These are phyloP conservation scores for Trichonephila clavipes DNA, from an alignment of 1,140 invertebrate species.

Conservation along the genomic window DNA sequence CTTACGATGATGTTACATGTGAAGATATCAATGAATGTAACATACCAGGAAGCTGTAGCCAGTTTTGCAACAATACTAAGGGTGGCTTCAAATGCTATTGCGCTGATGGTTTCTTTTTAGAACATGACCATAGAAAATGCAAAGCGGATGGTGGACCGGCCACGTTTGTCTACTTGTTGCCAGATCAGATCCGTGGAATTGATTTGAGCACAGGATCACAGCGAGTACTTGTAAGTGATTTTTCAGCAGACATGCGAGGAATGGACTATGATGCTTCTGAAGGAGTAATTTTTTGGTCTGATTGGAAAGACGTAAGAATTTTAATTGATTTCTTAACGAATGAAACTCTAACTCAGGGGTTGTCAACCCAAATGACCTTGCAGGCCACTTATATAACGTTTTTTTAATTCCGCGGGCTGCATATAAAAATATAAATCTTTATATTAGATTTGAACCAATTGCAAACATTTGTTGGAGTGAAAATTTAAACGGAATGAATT, in stretches of 20 bases:
- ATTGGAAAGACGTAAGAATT: conserved; percentile 69
- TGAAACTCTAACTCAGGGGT: too few relatives aligned
- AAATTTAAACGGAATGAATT: too few relatives aligned
- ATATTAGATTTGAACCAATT: too few relatives aligned
- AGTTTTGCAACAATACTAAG: conserved; percentile 93
- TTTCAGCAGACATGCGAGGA: conserved; percentile 52
- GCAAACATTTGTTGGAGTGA: too few relatives aligned
- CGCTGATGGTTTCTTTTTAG: conserved; percentile 90
- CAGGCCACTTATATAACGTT: too few relatives aligned
- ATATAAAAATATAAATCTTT: too few relatives aligned
- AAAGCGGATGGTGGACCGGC: conserved; percentile 84
- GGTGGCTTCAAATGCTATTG: conserved; percentile 96
- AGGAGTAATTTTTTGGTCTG: conserved; percentile 61
- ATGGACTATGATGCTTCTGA: conserved; percentile 74
- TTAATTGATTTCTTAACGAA: too few relatives aligned
- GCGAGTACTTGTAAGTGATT: neutral
- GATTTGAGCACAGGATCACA: conserved; percentile 49
- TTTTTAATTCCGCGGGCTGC: too few relatives aligned
- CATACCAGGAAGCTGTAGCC: conserved; percentile 91
- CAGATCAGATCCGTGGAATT: conserved; percentile 75
- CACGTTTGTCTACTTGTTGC: conserved; percentile 65
- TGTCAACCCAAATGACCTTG: too few relatives aligned
- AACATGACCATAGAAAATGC: conserved; percentile 89
- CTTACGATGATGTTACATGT: conserved; percentile 87
- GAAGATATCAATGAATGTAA: conserved; percentile 94